Conservation (phyloP, 1,140 invertebrate species). For the Ceratosolen solmsi region DNA sequence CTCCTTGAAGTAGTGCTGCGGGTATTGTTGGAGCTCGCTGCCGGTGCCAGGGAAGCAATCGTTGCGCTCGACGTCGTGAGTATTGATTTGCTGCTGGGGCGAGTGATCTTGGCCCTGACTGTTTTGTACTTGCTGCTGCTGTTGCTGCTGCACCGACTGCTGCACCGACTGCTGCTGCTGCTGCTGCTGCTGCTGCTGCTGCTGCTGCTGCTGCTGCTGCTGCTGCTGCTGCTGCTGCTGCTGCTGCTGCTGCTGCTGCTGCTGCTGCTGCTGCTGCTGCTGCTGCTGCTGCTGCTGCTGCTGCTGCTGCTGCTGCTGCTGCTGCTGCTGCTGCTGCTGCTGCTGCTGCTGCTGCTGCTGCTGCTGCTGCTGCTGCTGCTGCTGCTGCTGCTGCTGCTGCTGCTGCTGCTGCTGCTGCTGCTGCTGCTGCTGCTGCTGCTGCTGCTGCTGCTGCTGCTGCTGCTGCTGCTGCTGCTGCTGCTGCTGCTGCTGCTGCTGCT, state of each 20-base stretch:
- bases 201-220: constrained; percentile 68
- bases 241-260: constrained; percentile 74
- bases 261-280: constrained; percentile 69
- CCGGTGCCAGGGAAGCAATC: constrained; percentile 69
- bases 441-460: constrained; percentile 74
- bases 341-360: constrained; percentile 75
- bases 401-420: constrained; percentile 74
- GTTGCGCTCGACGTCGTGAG: constrained; percentile 68
- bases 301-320: constrained; percentile 73
- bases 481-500: constrained; percentile 73
- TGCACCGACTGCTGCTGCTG: constrained; percentile 67
- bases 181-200: constrained; percentile 74
- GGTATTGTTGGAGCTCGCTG: constrained; percentile 78
- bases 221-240: constrained; percentile 62
- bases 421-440: constrained; percentile 74
- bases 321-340: constrained; percentile 74
- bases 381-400: constrained; percentile 72
- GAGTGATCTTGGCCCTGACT: constrained; percentile 70
- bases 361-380: constrained; percentile 67
- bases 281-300: constrained; percentile 72
- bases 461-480: constrained; percentile 68
- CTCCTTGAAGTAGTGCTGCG: constrained; percentile 78
- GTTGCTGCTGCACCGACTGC: constrained; percentile 74
- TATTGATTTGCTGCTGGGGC: constrained; percentile 73
- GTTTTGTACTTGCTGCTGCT: constrained; percentile 68